Evolutionary conservation across 2,113 vertebrate species (phyloP).

Genomic region (Prinia subflava): DNA sequence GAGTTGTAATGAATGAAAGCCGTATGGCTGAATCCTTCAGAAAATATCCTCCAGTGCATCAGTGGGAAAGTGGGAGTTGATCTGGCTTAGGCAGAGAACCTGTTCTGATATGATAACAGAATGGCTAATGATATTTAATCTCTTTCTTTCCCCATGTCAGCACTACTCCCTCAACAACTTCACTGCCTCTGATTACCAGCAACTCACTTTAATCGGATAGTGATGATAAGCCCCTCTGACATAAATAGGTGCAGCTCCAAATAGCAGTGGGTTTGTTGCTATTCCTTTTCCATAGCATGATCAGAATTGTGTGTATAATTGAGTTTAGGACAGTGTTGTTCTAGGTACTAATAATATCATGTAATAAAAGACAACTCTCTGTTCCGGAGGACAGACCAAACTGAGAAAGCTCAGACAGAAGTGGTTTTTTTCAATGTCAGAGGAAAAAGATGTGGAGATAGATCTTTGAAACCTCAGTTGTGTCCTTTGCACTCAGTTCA

Average conservation of each 20-base stretch:
- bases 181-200: neutral
- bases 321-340: neutral
- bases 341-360: rapidly evolving
- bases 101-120: conserved; percentile 12
- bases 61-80: conserved; percentile 21
- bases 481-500: neutral
- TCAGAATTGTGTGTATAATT: neutral
- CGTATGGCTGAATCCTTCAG: neutral
- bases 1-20: neutral
- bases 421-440: neutral
- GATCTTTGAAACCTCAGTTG: neutral
- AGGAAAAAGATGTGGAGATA: neutral
- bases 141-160: conserved; percentile 28
- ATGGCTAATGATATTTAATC: conserved; percentile 31
- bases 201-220: conserved; percentile 1
- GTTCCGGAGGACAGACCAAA: neutral
- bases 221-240: conserved; percentile 23
- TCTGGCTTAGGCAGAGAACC: neutral
- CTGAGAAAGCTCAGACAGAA: neutral
- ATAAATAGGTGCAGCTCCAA: neutral
- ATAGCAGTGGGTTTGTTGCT: neutral
- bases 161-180: conserved; percentile 21
- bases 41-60: conserved; percentile 21
- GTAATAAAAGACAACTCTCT: neutral
- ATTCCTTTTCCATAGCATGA: neutral